Evolutionary conservation across 2,797 vertebrate genomes (phyloP).

Genomic region (Sebastes minor): DNA sequence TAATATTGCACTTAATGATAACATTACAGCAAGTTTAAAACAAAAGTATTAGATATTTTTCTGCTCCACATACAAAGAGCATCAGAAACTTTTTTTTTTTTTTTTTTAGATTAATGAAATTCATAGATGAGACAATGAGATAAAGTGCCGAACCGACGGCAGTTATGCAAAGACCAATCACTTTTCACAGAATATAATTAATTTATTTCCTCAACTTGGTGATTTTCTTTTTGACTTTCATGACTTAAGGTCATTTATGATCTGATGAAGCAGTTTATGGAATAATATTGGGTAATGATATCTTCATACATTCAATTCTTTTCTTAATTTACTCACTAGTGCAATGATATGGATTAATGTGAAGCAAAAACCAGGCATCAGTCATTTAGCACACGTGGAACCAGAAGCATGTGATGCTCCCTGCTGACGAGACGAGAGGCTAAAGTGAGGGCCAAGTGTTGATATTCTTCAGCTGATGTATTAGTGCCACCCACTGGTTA

Average conservation of each 20-base stretch:
- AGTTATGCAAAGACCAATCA: neutral
- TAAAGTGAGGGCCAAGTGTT: conserved; percentile 11
- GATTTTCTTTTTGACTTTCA: neutral
- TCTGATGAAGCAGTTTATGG: neutral
- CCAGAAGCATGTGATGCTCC: conserved; percentile 8
- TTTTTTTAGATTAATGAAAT: neutral
- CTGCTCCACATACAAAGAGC: neutral
- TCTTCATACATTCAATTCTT: neutral
- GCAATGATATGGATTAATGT: conserved; percentile 10
- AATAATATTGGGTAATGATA: neutral
- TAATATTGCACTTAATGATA: neutral
- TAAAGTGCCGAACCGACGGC: neutral
- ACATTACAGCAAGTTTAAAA: neutral
- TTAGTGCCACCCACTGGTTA: conserved; percentile 74
- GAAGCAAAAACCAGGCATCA: conserved; percentile 15
- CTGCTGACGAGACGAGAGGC: neutral
- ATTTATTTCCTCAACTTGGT: neutral
- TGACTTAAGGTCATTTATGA: conserved; percentile 3
- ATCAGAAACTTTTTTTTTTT: neutral
- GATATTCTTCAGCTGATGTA: conserved; percentile 48
- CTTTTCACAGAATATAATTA: neutral
- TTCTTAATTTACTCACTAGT: conserved; percentile 3
- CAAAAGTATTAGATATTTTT: neutral
- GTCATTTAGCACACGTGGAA: conserved; percentile 16
- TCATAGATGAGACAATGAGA: neutral